Base-by-base conservation (phyloP, 2,797 vertebrate genomes). In the Sebastes melanostomus region DNA sequence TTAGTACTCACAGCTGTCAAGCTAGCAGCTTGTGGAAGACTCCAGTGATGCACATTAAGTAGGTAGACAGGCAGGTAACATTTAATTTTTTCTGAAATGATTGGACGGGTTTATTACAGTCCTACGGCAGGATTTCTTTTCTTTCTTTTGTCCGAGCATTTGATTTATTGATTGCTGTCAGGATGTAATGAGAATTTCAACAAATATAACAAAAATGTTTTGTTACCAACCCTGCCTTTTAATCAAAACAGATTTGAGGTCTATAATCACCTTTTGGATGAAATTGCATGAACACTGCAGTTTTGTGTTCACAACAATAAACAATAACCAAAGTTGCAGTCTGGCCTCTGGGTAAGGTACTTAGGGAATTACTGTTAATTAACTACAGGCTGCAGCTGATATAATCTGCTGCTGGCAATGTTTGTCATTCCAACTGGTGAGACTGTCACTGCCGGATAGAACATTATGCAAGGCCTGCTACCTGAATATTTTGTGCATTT, bases 331-430 rank as follows among this genome's bases (percentile, higher is more conserved):
- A 52, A 75, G 38, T 32, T 63, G 50, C 20, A 54, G 6, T 69
- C 67, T 72, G 66, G 25, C 66, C 69, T 86, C 66, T 60, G 36
- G 66, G 52, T 62, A 30, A 77, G 29, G 66, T 60, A 29, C 14
- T 72, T 71, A 8, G 30, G 29, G 72, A 77, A 58, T 87, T 75
- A 62, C 24, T 1, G 14, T 71, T 67, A 73, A 86, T 80, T 80
- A 84, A 62, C 70, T 60, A 30, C 30, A 61, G 54, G 61, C 62
- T 78, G 10, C 72, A 62, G 22, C 38, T 72, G 55, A 66, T 81
- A 16, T 72, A 81, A 87, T 75, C 72, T 77, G 62, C 81, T 85
- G 38, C 38, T 77, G 75, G 83, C 69, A 60, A 10, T 52, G 54
- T 82, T 77, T 75, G 5, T 42, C 30, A 46, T 72, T 79, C 74